Evolutionary conservation across 2,888 invertebrate species (phyloP).

Genomic region (Agrochola macilenta): DNA sequence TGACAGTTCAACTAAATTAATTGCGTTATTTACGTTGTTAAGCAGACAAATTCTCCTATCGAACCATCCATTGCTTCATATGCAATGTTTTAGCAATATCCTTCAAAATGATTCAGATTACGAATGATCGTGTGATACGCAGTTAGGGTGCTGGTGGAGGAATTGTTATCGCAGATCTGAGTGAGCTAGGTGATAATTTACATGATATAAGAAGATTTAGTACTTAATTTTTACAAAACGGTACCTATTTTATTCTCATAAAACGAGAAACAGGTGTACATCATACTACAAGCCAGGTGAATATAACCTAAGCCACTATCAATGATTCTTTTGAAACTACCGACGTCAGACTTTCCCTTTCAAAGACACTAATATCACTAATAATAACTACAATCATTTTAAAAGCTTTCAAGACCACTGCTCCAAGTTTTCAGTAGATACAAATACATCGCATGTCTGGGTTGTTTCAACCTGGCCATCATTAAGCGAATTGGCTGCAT

Average conservation of each 20-base stretch:
- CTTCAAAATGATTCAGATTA: too few relatives aligned
- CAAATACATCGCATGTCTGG: slow-evolving; percentile 53
- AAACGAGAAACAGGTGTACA: not conserved
- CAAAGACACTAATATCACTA: slow-evolving; percentile 2
- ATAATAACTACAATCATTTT: slow-evolving; percentile 13
- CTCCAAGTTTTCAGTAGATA: slow-evolving; percentile 21
- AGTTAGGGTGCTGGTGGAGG: too few relatives aligned
- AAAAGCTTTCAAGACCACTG: slow-evolving; percentile 51
- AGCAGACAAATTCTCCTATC: too few relatives aligned
- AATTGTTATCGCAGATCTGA: not conserved
- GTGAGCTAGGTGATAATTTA: not conserved
- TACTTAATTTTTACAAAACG: not conserved
- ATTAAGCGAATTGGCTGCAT: slow-evolving; percentile 60
- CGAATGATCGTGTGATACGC: too few relatives aligned
- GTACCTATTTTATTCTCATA: not conserved
- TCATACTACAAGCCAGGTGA: not conserved
- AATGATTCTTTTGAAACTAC: slow-evolving; percentile 2
- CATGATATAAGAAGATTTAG: not conserved
- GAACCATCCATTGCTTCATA: too few relatives aligned
- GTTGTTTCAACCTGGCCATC: slow-evolving; percentile 48
- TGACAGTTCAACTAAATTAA: too few relatives aligned
- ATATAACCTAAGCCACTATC: not conserved
- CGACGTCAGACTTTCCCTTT: slow-evolving; percentile 21
- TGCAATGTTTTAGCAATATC: too few relatives aligned
- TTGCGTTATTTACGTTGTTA: too few relatives aligned